Evolutionary conservation across 2,888 invertebrate genomes (phyloP), one percentile per base, ranked within the genome.

Genomic region (Netelia inedita): DNA sequence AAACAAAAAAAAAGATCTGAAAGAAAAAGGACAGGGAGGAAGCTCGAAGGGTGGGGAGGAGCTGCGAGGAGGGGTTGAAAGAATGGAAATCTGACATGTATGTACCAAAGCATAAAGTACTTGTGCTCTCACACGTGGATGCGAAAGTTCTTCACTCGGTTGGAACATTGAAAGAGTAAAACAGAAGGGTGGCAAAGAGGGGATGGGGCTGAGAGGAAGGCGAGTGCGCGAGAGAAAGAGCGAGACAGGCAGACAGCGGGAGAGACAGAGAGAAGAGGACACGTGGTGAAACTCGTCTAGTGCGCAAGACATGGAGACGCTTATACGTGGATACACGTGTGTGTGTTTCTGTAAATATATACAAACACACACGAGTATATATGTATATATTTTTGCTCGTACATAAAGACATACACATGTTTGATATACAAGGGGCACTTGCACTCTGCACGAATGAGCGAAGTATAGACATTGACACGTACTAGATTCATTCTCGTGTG

Each of bases 381-480:
- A 46, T 14, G 3, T 46, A 46, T 1, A 14, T 46, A 46, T 46
- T 1, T 28, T 28, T 6, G 28, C 28, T 28, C 28, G 5, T 6
- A 28, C 28, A 23, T 23, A 28, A 2, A 28, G 5, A 28, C 28
- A 28, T 5, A 28, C 28, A 28, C 28, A 5, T 28, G 5, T 5
- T 2, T 28, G 28, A 28, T 28, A 28, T 28, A 28, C 28, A 6
- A 28, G 9, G 28, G 79, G 21, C 63, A 73, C 80, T 80, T 81
- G 73, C 78, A 74, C 81, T 81, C 78, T 85, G 78, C 74, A 81
- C 43, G 84, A 85, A 78, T 71, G 81, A 81, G 78, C 76, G 50
- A 43, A 74, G 43, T 72, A 75, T 72, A 79, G 72, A 85, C 79
- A 82, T 68, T 79, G 82, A 79, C 72, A 79, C 82, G 82, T 72